A percentile compares a stretch with the other conserved stretches of the same genome.
Conservation (phyloP, 1,140 invertebrate species). For the Nephila pilipes region DNA sequence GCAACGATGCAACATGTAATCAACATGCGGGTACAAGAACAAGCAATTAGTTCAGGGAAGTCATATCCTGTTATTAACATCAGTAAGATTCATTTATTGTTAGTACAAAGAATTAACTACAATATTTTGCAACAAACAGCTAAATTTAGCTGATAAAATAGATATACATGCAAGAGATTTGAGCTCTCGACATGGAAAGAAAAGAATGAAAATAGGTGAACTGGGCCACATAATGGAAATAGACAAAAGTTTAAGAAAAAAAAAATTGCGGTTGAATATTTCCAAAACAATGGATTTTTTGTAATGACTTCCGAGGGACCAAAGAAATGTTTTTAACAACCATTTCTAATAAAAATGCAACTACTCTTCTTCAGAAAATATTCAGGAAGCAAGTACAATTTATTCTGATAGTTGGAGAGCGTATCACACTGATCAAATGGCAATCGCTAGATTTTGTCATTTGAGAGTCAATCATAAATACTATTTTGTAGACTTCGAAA, state of each 20-base stretch:
- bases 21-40: no score
- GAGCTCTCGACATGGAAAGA: no score
- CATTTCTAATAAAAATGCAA: slow-evolving; percentile 15
- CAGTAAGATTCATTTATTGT: no score
- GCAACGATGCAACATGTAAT: no score
- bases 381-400: slow-evolving; percentile 2
- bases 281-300: slow-evolving; percentile 54
- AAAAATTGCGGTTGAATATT: slow-evolving; percentile 24
- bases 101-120: no score
- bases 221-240: neutral
- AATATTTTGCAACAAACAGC: no score
- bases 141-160: no score
- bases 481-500: neutral
- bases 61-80: no score
- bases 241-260: slow-evolving; percentile 49
- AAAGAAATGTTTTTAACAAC: slow-evolving; percentile 12
- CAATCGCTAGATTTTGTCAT: neutral
- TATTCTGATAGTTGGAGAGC: slow-evolving; percentile 21
- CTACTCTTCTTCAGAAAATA: slow-evolving; percentile 67
- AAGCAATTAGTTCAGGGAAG: no score
- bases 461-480: no score
- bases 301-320: slow-evolving; percentile 19
- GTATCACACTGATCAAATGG: slow-evolving; percentile 31
- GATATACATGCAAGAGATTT: no score
- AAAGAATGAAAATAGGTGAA: no score